Conservation (phyloP, 2,888 invertebrate species). For the Resseliella maxima region DNA sequence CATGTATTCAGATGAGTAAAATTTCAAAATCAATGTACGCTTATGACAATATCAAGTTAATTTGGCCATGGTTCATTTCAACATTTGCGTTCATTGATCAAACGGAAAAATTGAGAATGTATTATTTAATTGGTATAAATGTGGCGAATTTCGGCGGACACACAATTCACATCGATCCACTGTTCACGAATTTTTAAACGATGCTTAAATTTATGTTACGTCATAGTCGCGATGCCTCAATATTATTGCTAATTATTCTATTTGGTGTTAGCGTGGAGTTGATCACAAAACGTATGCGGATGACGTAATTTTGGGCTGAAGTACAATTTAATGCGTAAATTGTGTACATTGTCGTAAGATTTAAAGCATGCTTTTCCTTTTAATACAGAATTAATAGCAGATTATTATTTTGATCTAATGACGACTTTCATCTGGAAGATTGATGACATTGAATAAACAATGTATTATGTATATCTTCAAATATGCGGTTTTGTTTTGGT, state of each 20-base stretch:
- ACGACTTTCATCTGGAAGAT: slow-evolving; percentile 2
- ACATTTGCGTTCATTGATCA: background rate
- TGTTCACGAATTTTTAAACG: background rate
- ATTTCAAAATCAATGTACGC: background rate
- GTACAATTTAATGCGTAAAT: slow-evolving; percentile 5
- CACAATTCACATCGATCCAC: background rate
- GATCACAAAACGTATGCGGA: background rate
- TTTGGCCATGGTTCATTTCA: background rate
- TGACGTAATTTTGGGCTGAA: background rate
- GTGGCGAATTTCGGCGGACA: too few relatives aligned
- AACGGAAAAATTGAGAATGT: background rate
- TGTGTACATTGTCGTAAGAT: background rate
- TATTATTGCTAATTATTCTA: background rate
- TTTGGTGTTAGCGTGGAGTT: background rate
- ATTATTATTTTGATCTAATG: background rate
- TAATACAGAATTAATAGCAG: background rate
- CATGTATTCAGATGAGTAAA: background rate
- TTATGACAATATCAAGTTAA: background rate
- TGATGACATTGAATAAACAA: background rate
- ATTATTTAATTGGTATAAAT: background rate
- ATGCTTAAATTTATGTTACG: background rate
- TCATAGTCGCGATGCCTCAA: background rate
- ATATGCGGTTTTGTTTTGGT: background rate
- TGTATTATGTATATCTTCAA: background rate
- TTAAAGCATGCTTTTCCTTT: background rate